Conservation (phyloP, 2,797 vertebrate genomes). For the Chloroceryle amazona region DNA sequence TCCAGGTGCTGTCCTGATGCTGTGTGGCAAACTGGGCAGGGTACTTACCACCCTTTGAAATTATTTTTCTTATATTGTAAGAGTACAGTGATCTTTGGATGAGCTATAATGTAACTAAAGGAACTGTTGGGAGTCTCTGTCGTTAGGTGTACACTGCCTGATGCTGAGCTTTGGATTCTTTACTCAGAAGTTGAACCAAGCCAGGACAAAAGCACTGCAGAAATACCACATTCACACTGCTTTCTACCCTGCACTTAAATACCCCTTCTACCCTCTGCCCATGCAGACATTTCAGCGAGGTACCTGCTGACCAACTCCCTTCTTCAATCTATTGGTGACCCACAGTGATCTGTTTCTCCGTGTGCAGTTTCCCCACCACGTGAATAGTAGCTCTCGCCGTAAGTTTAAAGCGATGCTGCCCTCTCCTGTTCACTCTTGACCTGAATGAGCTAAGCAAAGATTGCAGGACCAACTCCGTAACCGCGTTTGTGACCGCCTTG, state of each 20-base stretch:
- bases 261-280: not conserved
- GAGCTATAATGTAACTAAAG: not conserved
- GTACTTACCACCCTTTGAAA: not conserved
- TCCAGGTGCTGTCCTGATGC: not conserved
- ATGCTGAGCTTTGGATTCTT: not conserved
- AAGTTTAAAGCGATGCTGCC: slow-evolving; percentile 33
- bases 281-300: not conserved
- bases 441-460: not conserved
- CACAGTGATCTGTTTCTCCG: rapidly evolving
- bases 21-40: not conserved
- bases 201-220: not conserved
- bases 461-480: no score
- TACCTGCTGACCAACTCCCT: not conserved
- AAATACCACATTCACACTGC: not conserved
- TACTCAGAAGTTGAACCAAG: not conserved
- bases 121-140: not conserved
- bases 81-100: not conserved
- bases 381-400: rapidly evolving
- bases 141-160: not conserved
- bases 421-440: slow-evolving; percentile 31
- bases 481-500: not conserved
- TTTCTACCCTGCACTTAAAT: not conserved
- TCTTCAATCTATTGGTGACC: not conserved
- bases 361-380: rapidly evolving
- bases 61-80: not conserved